phyloP scores from a whole-genome alignment of 37 sponge, comb jelly and placozoan species.

The Haliclona indistincta region DNA sequence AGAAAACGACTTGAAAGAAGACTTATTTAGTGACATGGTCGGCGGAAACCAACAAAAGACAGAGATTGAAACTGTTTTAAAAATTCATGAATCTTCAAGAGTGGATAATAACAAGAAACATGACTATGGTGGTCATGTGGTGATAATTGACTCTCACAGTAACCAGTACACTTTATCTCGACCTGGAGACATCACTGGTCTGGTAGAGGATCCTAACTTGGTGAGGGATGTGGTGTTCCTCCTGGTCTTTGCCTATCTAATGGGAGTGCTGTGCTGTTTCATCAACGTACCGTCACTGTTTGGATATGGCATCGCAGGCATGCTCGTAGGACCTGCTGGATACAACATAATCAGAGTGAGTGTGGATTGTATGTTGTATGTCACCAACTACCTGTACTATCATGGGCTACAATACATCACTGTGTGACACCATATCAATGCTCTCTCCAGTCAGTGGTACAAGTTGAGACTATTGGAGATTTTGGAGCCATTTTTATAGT shows the following conservation, averaged over 20 bases:
- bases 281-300: slow-evolving; percentile 77
- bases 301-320: slow-evolving; percentile 84
- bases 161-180: slow-evolving; percentile 81
- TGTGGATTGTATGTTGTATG: slow-evolving; percentile 8
- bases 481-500: slow-evolving; percentile 91
- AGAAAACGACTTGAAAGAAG: slow-evolving; percentile 53
- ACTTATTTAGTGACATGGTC: slow-evolving; percentile 49
- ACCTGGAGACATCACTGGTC: slow-evolving; percentile 73
- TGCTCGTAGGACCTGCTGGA: slow-evolving; percentile 90
- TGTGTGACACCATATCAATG: too few relatives aligned
- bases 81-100: slow-evolving; percentile 19
- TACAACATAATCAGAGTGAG: slow-evolving; percentile 55
- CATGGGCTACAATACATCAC: not conserved
- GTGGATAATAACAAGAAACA: too few relatives aligned
- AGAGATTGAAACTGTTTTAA: slow-evolving; percentile 70
- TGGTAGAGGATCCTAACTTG: slow-evolving; percentile 75
- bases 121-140: slow-evolving; percentile 22
- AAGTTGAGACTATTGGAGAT: slow-evolving; percentile 91
- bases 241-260: slow-evolving; percentile 56
- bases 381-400: not conserved
- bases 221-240: slow-evolving; percentile 75
- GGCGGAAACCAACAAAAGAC: slow-evolving; percentile 28
- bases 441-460: slow-evolving; percentile 56
- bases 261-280: slow-evolving; percentile 49
- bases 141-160: slow-evolving; percentile 79